Base-by-base conservation (phyloP, 2,113 vertebrate species). In the Tetraodon nigroviridis region DNA sequence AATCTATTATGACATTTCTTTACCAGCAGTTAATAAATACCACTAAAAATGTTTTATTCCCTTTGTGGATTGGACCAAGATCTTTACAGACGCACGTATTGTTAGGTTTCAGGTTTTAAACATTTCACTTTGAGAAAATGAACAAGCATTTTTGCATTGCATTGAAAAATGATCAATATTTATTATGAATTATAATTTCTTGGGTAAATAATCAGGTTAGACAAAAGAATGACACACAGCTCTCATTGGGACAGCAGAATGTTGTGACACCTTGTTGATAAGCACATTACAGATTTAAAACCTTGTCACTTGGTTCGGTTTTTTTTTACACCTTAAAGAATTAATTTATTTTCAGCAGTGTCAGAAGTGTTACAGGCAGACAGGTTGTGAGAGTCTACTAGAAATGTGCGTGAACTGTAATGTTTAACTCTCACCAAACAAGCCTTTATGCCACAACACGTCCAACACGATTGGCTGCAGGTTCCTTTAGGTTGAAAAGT, bases 151-250 rank as follows among this genome's bases (percentile, higher is more conserved):
- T 32, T 10, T 32, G 29, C 29, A 32, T 37, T 37, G 7, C 11
- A 11, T 37, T 37, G 32, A 37, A 37, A 11, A 11, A 11, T 11
- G 32, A 12, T 37, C 8, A 37, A 11, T 37, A 37, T 37, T 37
- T 37, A 37, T 11, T 37, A 37, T 8, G 32, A 37, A 37, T 12
- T 64, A 71, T 53, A 58, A 61, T 77, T 67, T 68, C 66, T 69
- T 72, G 55, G 63, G 29, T 77, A n/a, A 67, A 70, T 75, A 69
- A 76, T 81, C 78, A 83, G 76, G 75, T 80, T 50, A 75, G 75
- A 75, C 64, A 64, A 64, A 53, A 67, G 69, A 78, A 82, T 73
- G 81, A 82, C 68, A 69, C 61, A 48, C 59, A 60, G 60, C 51
- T 68, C 74, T 74, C 59, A 61, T 41, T 59, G 56, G 40, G 68